These are phyloP conservation scores for Sclerurus mexicanus DNA, from an alignment of 2,113 vertebrate species.

Conservation along the genomic window DNA sequence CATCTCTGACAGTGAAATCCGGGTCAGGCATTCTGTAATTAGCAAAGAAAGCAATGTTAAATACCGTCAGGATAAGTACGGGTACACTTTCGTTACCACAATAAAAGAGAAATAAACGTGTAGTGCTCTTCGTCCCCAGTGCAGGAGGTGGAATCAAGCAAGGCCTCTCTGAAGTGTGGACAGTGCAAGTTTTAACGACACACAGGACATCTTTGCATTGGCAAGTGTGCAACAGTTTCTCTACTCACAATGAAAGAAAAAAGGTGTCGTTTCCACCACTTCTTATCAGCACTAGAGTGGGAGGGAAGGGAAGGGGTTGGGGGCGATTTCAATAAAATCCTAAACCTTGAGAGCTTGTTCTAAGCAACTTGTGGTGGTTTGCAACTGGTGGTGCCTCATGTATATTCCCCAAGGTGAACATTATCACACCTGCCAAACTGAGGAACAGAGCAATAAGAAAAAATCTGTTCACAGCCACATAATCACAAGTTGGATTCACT, in stretches of 20 bases:
- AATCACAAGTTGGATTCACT: neutral
- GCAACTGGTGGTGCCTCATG: neutral
- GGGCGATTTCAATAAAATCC: neutral
- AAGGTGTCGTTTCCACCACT: neutral
- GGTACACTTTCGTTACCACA: constrained; percentile 14
- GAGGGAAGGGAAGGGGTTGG: neutral
- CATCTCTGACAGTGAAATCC: constrained; percentile 91
- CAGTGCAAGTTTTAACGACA: neutral
- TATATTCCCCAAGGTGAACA: neutral
- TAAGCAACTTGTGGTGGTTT: neutral
- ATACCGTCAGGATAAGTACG: constrained; percentile 1
- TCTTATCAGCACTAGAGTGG: neutral
- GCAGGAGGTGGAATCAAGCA: neutral
- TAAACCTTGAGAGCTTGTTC: neutral
- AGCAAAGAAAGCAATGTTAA: constrained; percentile 47
- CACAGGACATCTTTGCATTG: neutral
- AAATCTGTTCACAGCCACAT: neutral
- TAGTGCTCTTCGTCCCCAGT: neutral
- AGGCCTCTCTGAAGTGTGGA: neutral
- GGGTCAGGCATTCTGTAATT: constrained; percentile 90
- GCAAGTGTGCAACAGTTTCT: neutral
- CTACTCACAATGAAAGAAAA: neutral
- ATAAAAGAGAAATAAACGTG: constrained; percentile 46
- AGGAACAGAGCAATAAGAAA: neutral
- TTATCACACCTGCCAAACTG: neutral